These are phyloP conservation scores for Melitaea cinxia DNA, from an alignment of 1,140 invertebrate species.

Conservation along the genomic window DNA sequence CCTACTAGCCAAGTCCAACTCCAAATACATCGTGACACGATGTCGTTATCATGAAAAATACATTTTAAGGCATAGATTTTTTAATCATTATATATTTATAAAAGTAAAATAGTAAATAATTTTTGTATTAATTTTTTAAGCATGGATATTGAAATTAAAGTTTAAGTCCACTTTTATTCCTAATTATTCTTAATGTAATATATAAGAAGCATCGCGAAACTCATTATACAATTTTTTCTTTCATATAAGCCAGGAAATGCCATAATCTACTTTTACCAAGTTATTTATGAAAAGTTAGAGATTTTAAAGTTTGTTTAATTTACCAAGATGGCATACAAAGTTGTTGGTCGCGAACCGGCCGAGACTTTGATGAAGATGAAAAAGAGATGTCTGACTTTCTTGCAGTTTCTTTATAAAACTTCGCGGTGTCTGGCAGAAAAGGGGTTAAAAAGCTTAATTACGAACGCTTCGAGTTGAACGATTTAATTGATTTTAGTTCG, in stretches of 20 bases:
- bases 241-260: background rate
- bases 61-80: no score
- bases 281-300: background rate
- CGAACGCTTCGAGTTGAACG: conserved; percentile 17
- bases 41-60: no score
- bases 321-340: conserved; percentile 19
- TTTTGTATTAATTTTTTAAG: no score
- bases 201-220: no score
- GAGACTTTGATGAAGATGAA: conserved; percentile 12
- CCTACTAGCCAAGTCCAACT: no score
- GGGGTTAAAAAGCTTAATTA: conserved; percentile 24
- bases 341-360: conserved; percentile 7
- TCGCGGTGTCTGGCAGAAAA: conserved; percentile 2
- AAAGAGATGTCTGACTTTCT: conserved; percentile 18
- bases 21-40: no score
- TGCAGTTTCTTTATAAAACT: conserved; percentile 18
- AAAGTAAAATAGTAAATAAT: no score
- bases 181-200: no score
- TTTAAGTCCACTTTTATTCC: no score
- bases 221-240: no score
- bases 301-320: conserved; percentile 7
- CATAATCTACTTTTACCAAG: background rate
- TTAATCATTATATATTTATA: no score
- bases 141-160: no score
- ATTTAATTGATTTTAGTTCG: conserved; percentile 21